Base-by-base conservation (phyloP, 2,888 invertebrate species). In the Ophioninae sp. region DNA sequence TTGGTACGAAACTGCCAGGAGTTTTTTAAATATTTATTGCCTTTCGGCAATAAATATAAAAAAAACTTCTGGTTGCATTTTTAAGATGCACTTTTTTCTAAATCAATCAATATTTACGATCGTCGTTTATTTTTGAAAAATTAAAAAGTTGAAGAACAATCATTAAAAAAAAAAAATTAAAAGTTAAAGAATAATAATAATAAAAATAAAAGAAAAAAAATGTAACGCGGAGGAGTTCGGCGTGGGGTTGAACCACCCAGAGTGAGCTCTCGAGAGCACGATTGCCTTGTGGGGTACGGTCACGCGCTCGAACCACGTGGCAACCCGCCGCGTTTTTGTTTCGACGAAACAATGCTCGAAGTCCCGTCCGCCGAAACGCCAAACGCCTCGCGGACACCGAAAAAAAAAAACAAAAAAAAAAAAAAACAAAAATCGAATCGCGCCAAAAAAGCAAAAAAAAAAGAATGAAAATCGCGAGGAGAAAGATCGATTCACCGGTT, bases 241-340 rank as follows among this genome's bases (percentile, higher is more conserved):
- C 57, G 62, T 64, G 59, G 7, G 57, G 57, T 37, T 37, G 69
- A 74, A 74, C 30, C 74, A 61, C 81, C 81, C 65, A 69, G 65
- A 74, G 84, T 80, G 75, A 72, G 67, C 81, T 81, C 81, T 79
- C 84, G 83, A 81, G 78, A 81, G 80, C 64, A 44, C 80, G 80
- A 69, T 67, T 79, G 70, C 70, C 69, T 50, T 50, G 59, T 68
- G 68, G 57, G 41, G 68, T 30, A 57, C 72, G 37, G 50, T 21
- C 69, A 39, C 39, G 17, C 13, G n/a, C 7, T 17, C 69, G 74
- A 30, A 75, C 70, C 69, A 62, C 65, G 81, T 69, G 78, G 65
- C 69, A 62, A 23, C 83, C 81, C 68, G 84, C 76, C 72, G 84
- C 39, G 81, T 84, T 84, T 84, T 84, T 84, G 81, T 84, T 30